Conservation (phyloP, 2,888 invertebrate genomes). For the Catocala sponsa region DNA sequence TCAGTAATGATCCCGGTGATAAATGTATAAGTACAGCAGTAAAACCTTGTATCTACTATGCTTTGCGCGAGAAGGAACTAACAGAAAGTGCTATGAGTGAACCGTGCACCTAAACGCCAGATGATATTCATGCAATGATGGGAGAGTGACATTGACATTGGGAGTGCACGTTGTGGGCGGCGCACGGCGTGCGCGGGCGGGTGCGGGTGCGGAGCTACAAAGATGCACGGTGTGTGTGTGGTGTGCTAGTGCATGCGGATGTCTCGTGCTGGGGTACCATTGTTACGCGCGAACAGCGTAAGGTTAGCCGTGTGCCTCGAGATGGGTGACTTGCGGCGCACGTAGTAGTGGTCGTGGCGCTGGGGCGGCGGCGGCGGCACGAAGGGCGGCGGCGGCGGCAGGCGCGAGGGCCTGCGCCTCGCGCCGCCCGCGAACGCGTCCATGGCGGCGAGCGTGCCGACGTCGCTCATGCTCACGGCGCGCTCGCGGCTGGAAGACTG, state of each 20-base stretch:
- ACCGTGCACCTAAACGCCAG: constrained; percentile 28
- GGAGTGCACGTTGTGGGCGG: constrained; percentile 46
- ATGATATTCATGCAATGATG: constrained; percentile 51
- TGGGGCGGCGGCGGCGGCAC: constrained; percentile 83
- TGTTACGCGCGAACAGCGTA: constrained; percentile 82
- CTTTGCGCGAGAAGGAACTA: not conserved
- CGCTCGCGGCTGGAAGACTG: constrained; percentile 86
- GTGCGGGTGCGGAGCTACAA: not conserved
- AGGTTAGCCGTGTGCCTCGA: constrained; percentile 79
- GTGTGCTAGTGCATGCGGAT: constrained; percentile 56
- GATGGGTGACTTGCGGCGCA: constrained; percentile 84
- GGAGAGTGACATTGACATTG: constrained; percentile 77
- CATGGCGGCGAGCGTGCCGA: constrained; percentile 87
- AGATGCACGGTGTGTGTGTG: constrained; percentile 38
- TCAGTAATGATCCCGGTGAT: not conserved
- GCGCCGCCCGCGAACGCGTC: constrained; percentile 87
- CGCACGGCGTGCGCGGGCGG: no score
- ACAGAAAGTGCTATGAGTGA: not conserved
- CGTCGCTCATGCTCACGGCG: constrained; percentile 86
- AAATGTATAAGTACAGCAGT: not conserved
- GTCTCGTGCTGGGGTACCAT: constrained; percentile 72
- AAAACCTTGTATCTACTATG: not conserved
- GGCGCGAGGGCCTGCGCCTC: constrained; percentile 81
- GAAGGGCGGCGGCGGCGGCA: constrained; percentile 84
- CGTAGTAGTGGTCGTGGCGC: constrained; percentile 84